A percentile compares a stretch with the other conserved stretches of the same genome.
These are phyloP conservation scores for Aleadryas rufinucha DNA, from an alignment of 2,113 vertebrate species.

Conservation along the genomic window DNA sequence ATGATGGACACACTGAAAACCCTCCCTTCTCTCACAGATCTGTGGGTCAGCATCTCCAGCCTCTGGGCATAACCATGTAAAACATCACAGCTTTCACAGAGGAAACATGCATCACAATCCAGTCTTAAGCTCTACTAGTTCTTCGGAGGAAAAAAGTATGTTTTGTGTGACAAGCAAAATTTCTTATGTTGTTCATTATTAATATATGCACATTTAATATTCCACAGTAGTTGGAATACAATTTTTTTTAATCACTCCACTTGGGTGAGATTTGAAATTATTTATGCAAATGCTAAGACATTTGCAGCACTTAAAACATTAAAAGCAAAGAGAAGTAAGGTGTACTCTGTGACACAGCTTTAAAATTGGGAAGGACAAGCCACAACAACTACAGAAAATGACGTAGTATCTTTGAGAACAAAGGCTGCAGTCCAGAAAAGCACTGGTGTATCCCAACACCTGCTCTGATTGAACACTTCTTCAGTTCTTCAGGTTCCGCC, in stretches of 20 bases:
- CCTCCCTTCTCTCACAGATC: background rate
- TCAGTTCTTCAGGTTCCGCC: background rate
- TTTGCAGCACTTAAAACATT: background rate
- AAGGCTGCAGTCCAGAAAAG: background rate
- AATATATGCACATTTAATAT: background rate
- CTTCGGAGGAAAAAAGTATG: background rate
- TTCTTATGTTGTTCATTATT: background rate
- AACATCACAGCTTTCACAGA: background rate
- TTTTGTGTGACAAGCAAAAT: background rate
- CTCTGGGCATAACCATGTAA: background rate
- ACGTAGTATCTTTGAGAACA: background rate
- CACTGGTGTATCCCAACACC: background rate
- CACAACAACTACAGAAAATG: rapidly evolving
- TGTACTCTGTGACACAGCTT: background rate
- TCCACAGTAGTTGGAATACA: background rate
- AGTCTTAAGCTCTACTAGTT: background rate
- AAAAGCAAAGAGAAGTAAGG: background rate
- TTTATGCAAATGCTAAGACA: background rate
- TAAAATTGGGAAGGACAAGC: background rate
- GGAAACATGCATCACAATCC: background rate
- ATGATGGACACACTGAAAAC: background rate
- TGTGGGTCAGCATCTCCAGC: background rate
- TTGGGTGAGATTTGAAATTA: background rate
- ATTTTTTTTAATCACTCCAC: background rate
- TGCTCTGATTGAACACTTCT: background rate